Evolutionary conservation across 2,113 vertebrate species (phyloP), one percentile per base, ranked within the genome.

Genomic region (Eleginops maclovinus): DNA sequence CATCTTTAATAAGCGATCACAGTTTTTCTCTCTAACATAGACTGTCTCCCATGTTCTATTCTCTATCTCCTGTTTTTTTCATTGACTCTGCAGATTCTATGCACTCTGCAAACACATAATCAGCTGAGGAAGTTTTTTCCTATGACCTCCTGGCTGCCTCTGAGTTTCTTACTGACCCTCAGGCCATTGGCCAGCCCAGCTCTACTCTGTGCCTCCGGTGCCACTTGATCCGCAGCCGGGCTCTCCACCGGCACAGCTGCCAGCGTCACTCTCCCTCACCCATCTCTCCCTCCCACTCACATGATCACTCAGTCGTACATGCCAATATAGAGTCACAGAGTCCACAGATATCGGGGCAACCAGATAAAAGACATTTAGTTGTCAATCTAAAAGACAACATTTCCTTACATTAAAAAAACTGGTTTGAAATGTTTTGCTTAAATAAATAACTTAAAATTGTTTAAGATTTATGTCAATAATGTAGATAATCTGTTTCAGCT

Each of bases 171-270:
- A 71, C 50, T 65, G 85, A 76, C 79, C 76, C 83, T 72, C 36
- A 7, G 54, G 67, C 60, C 64, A 43, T 21, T 55, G 47, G 82
- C 77, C 56, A 59, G 81, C 55, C 12, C 26, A 41, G 75, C 64
- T 67, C 67, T 44, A 28, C 63, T 72, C 79, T 80, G 79, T 26
- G 46, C 69, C 84, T 83, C 82, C 65, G 77, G 85, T 81, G 83
- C 81, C 87, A 93, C 84, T 88, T 85, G 89, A 93, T 90, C 85
- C 69, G 15, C 74, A 75, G 77, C 67, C 65, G 63, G 44, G 66
- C 78, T 77, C 78, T 19, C 81, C 51, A 72, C 73, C 69, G 26
- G 36, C 80, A 83, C 92, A 93, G 89, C 91, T 93, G 92, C 77
- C 74, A 75, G 72, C 75, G 70, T 92, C 92, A 90, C 84, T 93